phyloP scores from a whole-genome alignment of 2,888 invertebrate species.

The Herminia tarsipennalis region DNA sequence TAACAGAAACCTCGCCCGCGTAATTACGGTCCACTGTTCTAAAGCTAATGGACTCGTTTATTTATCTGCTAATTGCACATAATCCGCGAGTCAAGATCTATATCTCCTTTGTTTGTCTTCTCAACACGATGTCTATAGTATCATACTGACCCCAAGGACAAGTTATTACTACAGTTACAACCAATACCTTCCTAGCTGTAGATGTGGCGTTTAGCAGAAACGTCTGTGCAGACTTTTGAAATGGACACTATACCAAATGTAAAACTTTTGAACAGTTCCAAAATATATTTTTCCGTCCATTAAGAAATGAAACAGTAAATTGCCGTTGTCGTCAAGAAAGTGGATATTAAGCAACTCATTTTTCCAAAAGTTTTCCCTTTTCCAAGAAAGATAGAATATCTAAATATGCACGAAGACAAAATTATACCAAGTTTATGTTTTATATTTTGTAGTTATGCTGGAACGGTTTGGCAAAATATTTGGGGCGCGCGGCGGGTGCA shows the following conservation, averaged over 20 bases:
- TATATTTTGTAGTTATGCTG: neutral
- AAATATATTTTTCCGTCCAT: too few species aligned
- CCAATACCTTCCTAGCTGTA: too few species aligned
- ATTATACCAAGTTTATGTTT: neutral
- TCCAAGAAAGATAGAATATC: too few species aligned
- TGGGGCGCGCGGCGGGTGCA: conserved; percentile 19
- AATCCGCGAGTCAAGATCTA: conserved; percentile 47
- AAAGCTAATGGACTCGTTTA: conserved; percentile 74
- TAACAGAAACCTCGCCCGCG: conserved; percentile 69
- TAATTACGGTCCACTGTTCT: conserved; percentile 77
- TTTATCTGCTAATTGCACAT: conserved; percentile 70
- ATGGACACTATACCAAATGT: too few species aligned
- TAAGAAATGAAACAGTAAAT: too few species aligned
- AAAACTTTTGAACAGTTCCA: too few species aligned
- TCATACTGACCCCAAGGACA: neutral
- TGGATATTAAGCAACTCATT: too few species aligned
- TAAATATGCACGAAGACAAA: neutral
- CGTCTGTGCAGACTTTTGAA: too few species aligned
- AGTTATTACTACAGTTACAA: neutral
- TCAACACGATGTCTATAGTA: neutral
- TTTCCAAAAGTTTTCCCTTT: too few species aligned
- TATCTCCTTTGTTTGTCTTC: conserved; percentile 27
- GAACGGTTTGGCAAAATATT: conserved; percentile 5
- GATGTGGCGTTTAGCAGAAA: too few species aligned
- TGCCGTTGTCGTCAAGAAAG: too few species aligned